These are phyloP conservation scores for Drosophila erecta DNA, from an alignment of 1,140 invertebrate genomes.

Conservation along the genomic window DNA sequence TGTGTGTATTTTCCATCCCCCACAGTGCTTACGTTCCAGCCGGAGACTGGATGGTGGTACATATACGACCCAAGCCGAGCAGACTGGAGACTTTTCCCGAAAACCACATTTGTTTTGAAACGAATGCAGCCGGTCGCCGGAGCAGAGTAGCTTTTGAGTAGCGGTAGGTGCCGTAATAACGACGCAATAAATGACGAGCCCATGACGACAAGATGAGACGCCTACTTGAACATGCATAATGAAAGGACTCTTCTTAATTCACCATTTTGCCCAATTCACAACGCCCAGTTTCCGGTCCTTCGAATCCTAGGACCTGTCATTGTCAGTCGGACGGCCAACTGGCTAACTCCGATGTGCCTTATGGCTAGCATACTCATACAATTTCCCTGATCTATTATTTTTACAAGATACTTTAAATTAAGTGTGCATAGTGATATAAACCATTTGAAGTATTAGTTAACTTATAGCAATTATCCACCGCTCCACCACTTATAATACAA, in stretches of 20 bases:
- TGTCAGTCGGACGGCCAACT: slow-evolving; percentile 26
- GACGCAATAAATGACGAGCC: slow-evolving; percentile 80
- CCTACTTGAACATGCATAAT: slow-evolving; percentile 80
- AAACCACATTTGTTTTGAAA: slow-evolving; percentile 77
- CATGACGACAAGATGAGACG: slow-evolving; percentile 75
- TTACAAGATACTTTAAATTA: too few species aligned
- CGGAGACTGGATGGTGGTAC: slow-evolving; percentile 60
- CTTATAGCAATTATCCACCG: too few species aligned
- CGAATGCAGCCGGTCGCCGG: slow-evolving; percentile 52
- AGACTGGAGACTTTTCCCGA: slow-evolving; percentile 29
- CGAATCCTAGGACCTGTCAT: slow-evolving; percentile 12
- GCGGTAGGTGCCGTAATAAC: slow-evolving; percentile 75
- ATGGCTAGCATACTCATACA: too few species aligned
- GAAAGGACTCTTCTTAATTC: slow-evolving; percentile 16
- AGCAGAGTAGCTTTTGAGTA: slow-evolving; percentile 39
- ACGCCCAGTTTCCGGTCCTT: background rate
- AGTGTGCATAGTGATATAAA: too few species aligned
- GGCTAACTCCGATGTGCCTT: slow-evolving; percentile 12
- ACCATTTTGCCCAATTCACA: slow-evolving; percentile 5
- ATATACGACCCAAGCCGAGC: slow-evolving; percentile 5
- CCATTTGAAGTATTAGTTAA: too few species aligned
- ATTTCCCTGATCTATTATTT: too few species aligned
- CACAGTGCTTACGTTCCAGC: slow-evolving; percentile 50
- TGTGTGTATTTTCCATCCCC: slow-evolving; percentile 45
- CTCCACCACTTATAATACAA: too few species aligned